Percentiles rank a stretch among this genome's conserved stretches.
phyloP scores from a whole-genome alignment of 2,113 vertebrate genomes.

The Pelmatolapia mariae region DNA sequence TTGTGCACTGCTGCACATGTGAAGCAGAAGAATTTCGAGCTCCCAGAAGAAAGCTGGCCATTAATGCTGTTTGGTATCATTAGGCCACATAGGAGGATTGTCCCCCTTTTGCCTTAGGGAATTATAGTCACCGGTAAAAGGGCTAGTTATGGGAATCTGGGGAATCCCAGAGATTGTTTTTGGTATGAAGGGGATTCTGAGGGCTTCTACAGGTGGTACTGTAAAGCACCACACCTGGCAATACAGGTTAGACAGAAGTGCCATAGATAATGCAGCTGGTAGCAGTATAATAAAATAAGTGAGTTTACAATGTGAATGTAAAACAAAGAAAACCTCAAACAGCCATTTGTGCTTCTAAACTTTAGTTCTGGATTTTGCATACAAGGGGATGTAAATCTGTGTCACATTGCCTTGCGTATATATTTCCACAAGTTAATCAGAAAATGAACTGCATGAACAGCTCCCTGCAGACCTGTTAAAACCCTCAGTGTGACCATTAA shows the following conservation, averaged over 20 bases:
- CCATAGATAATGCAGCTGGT: neutral
- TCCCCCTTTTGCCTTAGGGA: constrained; percentile 29
- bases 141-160: constrained; percentile 43
- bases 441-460: neutral
- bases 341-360: neutral
- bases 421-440: neutral
- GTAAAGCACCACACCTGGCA: constrained; percentile 4
- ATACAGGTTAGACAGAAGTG: neutral
- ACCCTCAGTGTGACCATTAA: constrained; percentile 35
- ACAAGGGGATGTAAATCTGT: neutral
- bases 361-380: neutral
- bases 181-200: neutral
- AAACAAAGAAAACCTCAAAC: neutral
- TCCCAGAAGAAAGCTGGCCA: neutral
- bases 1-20: neutral
- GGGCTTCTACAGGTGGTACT: constrained; percentile 12
- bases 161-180: constrained; percentile 53
- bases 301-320: neutral
- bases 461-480: constrained; percentile 20
- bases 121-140: constrained; percentile 14
- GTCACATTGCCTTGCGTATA: neutral
- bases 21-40: neutral
- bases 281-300: neutral
- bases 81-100: neutral
- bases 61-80: neutral